Percentiles rank a stretch among this genome's conserved stretches.
These are phyloP conservation scores for Mimachlamys varia DNA, from an alignment of 2,888 invertebrate species.

Conservation along the genomic window DNA sequence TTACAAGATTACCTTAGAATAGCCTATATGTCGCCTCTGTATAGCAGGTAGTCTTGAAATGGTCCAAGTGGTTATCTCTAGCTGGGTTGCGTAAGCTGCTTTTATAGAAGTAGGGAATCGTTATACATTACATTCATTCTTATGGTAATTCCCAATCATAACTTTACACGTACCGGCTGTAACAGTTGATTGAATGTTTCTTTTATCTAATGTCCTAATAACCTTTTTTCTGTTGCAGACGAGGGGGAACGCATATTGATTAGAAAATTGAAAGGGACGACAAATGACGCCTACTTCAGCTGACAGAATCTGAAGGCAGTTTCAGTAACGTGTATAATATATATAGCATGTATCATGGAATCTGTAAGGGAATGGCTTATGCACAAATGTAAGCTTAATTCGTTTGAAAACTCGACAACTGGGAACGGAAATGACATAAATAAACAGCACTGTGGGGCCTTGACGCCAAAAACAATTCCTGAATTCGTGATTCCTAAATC, in stretches of 20 bases:
- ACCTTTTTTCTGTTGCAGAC: not conserved
- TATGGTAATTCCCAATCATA: not conserved
- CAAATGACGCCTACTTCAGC: not conserved
- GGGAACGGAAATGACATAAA: conserved; percentile 30
- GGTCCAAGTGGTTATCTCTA: not conserved
- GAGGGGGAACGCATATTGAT: not conserved
- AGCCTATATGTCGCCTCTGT: not conserved
- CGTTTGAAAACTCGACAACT: conserved; percentile 46
- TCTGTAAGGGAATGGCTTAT: conserved; percentile 74
- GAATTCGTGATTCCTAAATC: conserved; percentile 76
- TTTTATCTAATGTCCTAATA: not conserved
- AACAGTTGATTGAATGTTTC: not conserved
- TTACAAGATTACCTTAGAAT: not conserved
- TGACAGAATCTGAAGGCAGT: not conserved
- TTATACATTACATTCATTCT: not conserved
- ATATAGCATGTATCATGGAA: conserved; percentile 61
- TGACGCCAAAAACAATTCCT: conserved; percentile 75
- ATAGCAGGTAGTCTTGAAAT: not conserved
- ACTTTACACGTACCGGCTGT: not conserved
- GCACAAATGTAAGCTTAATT: conserved; percentile 63
- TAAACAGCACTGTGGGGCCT: conserved; percentile 51
- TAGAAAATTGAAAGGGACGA: not conserved
- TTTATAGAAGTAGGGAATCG: not conserved
- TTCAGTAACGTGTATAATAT: not conserved
- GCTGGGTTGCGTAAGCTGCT: not conserved